Percentiles rank a stretch among this genome's conserved stretches.
Conservation (phyloP, 2,797 vertebrate genomes). For the Aplochiton taeniatus region DNA sequence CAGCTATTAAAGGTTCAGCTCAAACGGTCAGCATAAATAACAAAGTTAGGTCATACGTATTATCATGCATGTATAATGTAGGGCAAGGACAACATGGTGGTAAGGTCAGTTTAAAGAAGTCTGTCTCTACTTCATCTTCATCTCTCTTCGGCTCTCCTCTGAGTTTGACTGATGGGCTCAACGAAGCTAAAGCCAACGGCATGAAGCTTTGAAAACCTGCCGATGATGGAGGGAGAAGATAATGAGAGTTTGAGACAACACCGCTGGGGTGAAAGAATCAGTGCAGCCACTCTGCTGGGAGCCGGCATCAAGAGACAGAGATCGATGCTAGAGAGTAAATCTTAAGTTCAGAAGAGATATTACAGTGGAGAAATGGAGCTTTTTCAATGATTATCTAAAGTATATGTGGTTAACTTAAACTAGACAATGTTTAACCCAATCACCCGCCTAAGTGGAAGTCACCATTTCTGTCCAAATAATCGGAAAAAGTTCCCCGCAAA, state of each 20-base stretch:
- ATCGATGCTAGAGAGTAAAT: conserved; percentile 49
- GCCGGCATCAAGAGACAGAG: conserved; percentile 44
- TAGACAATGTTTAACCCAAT: too few relatives aligned
- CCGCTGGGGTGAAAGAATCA: conserved; percentile 47
- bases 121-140: conserved; percentile 6
- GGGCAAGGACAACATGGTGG: too few relatives aligned
- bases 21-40: too few relatives aligned
- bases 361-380: background rate
- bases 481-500: too few relatives aligned
- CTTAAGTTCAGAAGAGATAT: background rate
- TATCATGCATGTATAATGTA: too few relatives aligned
- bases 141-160: background rate
- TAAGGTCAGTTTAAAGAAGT: background rate
- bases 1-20: too few relatives aligned
- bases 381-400: too few relatives aligned
- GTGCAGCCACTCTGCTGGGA: conserved; percentile 36
- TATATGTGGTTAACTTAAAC: too few relatives aligned
- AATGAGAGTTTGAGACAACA: conserved; percentile 56
- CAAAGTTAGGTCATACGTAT: too few relatives aligned
- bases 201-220: conserved; percentile 33
- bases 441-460: too few relatives aligned
- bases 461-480: too few relatives aligned
- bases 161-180: conserved; percentile 38
- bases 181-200: conserved; percentile 35
- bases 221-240: conserved; percentile 15